Percentiles rank a stretch among this genome's conserved stretches.
Evolutionary conservation across 2,113 vertebrate genomes (phyloP).

Genomic region (Origma solitaria): DNA sequence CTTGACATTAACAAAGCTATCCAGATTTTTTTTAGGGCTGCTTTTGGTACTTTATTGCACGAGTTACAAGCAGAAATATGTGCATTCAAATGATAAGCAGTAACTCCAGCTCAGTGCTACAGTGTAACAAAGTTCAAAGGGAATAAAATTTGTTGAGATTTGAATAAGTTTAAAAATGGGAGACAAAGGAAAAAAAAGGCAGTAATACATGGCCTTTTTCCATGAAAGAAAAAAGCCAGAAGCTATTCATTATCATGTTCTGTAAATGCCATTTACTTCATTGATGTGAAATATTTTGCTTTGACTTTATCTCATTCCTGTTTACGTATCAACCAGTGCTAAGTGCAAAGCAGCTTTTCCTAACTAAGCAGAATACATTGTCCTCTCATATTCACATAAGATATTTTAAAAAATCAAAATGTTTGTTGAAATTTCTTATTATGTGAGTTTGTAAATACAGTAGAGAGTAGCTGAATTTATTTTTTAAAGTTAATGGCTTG

Average conservation of each 20-base stretch:
- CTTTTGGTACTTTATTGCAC: background rate
- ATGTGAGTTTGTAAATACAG: background rate
- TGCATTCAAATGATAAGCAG: background rate
- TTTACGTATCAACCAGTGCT: slow-evolving; percentile 42
- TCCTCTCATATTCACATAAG: background rate
- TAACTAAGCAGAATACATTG: background rate
- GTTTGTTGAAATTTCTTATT: background rate
- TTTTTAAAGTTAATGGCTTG: background rate
- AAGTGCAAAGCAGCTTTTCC: slow-evolving; percentile 13
- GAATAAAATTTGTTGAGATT: background rate
- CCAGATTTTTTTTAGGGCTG: background rate
- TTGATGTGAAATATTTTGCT: slow-evolving; percentile 33
- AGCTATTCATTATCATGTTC: background rate
- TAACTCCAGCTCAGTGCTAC: background rate
- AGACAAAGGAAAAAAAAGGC: background rate
- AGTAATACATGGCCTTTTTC: background rate
- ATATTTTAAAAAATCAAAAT: background rate
- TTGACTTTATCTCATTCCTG: slow-evolving; percentile 49
- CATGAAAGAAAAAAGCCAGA: background rate
- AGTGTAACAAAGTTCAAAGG: background rate
- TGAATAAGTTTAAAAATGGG: background rate
- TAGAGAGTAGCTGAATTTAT: background rate
- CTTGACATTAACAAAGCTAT: background rate
- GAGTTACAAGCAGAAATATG: background rate
- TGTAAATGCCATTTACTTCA: background rate